Conservation (phyloP, 2,113 vertebrate genomes). For the Macquaria ambigua region DNA sequence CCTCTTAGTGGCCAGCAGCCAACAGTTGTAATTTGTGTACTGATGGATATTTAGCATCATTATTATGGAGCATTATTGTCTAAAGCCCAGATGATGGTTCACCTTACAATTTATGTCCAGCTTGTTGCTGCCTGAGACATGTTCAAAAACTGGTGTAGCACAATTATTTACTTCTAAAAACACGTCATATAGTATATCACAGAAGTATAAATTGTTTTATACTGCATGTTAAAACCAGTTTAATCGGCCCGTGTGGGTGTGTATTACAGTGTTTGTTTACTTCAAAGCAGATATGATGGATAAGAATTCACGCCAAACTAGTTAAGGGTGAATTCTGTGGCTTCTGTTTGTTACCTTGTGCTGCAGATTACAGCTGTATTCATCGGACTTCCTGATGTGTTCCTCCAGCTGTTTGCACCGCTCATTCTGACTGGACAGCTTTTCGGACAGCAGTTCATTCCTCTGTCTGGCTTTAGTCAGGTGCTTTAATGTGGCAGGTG, state of each 20-base stretch:
- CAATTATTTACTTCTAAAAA: slow-evolving; percentile 4
- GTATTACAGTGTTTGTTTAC: background rate
- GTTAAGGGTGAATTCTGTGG: fast-evolving
- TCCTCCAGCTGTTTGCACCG: slow-evolving; percentile 85
- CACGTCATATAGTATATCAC: background rate
- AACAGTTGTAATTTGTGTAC: background rate
- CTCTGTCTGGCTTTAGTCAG: slow-evolving; percentile 82
- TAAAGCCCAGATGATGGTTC: background rate
- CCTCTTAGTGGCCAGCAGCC: slow-evolving; percentile 3
- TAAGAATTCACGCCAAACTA: background rate
- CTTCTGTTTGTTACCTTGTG: slow-evolving; percentile 81
- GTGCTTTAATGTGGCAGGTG: slow-evolving; percentile 79
- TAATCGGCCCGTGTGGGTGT: background rate
- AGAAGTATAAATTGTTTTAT: background rate
- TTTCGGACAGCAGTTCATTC: slow-evolving; percentile 80
- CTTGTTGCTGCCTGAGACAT: background rate
- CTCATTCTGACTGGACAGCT: slow-evolving; percentile 82
- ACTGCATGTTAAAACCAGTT: background rate
- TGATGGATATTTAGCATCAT: slow-evolving; percentile 9
- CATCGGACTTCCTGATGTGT: slow-evolving; percentile 84
- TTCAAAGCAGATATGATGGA: background rate
- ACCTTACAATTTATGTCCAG: background rate
- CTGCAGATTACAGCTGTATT: slow-evolving; percentile 83
- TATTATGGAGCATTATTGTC: slow-evolving; percentile 7
- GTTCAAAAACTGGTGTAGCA: background rate